Base-by-base conservation (phyloP, 2,888 invertebrate species). In the Parnassius smintheus region DNA sequence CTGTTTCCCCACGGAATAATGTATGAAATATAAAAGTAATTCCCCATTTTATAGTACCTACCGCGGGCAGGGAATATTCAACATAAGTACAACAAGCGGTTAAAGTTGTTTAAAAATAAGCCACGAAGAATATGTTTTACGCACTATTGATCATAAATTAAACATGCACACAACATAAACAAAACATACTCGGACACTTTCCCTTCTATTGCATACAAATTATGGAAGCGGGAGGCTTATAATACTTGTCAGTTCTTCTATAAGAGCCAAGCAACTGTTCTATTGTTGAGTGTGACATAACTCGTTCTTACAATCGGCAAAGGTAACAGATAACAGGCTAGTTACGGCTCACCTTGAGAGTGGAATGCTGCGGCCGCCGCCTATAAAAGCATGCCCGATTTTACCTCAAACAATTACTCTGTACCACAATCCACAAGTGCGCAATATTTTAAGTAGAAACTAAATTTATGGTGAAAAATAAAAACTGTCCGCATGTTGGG, bases 321-420 rank as follows among this genome's bases (percentile, higher is more conserved):
- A 77, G 79, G 80, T 80, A 77, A 72, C 66, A 80, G 80, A 82
- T 83, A 85, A 80, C 67, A 70, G 68, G 69, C 72, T 68, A 71
- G 69, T 57, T 70, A 72, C 63, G 56, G 80, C 70, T 88, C 81
- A 86, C 89, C 89, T 90, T 90, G 89, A 76, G 76, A 84, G 80
- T 76, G 85, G 89, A 89, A 89, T 89, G 89, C 80, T 75, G 78
- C 76, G 50, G 60, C 50, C 62, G 62, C 62, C 45, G 58, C 56
- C 56, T 61, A 35, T 49, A 54, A 44, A 52, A 56, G 52, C 46
- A 50, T 13, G 50, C 41, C 53, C 52, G 49, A 56, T 56, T 56
- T 56, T 44, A 53, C 48, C 56, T 44, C 52, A 48, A 52, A 52
- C 42, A 49, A 25, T n/a, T 7, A 13, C 56, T 53, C 22, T 50